Conservation (phyloP, 2,888 invertebrate genomes). For the Axea sp. region DNA sequence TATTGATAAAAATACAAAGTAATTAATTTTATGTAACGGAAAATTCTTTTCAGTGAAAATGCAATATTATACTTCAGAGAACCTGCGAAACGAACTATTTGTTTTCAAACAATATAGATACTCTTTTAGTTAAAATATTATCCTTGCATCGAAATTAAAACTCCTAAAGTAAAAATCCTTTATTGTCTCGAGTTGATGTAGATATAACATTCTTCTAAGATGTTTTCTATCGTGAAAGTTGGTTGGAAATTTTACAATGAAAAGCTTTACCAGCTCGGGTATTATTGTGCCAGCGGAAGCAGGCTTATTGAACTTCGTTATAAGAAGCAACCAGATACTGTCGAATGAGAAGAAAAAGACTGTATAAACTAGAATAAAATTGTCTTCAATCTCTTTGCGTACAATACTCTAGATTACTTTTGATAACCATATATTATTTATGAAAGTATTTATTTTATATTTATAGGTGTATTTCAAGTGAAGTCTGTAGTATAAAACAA, state of each 20-base stretch:
- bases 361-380: slow-evolving; percentile 29
- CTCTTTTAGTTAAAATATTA: slow-evolving; percentile 9
- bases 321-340: slow-evolving; percentile 27
- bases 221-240: slow-evolving; percentile 33
- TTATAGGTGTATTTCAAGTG: too few relatives aligned
- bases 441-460: too few relatives aligned
- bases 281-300: slow-evolving; percentile 19
- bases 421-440: slow-evolving; percentile 3
- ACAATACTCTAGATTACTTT: slow-evolving; percentile 17
- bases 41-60: not conserved
- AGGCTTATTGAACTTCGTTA: slow-evolving; percentile 42
- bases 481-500: too few relatives aligned
- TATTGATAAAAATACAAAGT: too few relatives aligned
- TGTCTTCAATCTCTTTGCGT: slow-evolving; percentile 8
- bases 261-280: slow-evolving; percentile 24
- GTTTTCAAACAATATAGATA: slow-evolving; percentile 1
- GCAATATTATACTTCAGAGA: too few relatives aligned
- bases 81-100: too few relatives aligned
- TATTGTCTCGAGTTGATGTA: slow-evolving; percentile 13
- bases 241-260: slow-evolving; percentile 35
- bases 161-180: slow-evolving; percentile 18
- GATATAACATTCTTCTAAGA: slow-evolving; percentile 21
- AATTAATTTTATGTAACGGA: too few relatives aligned
- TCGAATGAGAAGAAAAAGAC: slow-evolving; percentile 34
- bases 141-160: slow-evolving; percentile 26